Evolutionary conservation across 2,888 invertebrate species (phyloP), one percentile per base, ranked within the genome.

Genomic region (Alloscopus bannaensis): DNA sequence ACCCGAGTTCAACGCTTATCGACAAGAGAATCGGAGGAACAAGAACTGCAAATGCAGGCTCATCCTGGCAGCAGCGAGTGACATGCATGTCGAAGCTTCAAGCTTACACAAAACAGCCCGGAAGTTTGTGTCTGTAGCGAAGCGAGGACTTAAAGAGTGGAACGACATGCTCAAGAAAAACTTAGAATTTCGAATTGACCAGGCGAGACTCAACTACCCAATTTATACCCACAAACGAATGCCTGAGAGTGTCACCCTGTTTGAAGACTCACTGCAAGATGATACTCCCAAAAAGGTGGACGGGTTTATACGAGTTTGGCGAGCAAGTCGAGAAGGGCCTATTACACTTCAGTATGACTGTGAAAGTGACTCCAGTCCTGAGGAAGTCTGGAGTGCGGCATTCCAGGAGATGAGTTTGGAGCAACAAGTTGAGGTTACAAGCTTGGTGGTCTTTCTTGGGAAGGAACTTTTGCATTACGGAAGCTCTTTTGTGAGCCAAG

Each of bases 221-320:
- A 52, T 83, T 40, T 83, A 81, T 45, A 50, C 70, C 0, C 64
- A 65, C 13, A 80, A 62, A 24, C 3, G 42, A 20, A 81, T 83
- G 81, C 83, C 81, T 2, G 83, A 83, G 36, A 81, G 65, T 70
- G 81, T 83, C 0, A 80, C 83, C 6, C 8, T 83, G 3, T 81
- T 66, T 28, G 83, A 83, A 47, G 76, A 81, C 36, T 31, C 50
- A 11, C 40, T 71, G 2, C 72, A 71, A 2, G 45, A 31, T 13
- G 42, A 62, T 18, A 55, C 45, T 24, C 26, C 28, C 0, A 69
- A 71, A 60, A 22, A 1, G 3, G 20, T 40, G 16, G 72, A 72
- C 28, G 72, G 72, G 20, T 28, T 11, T 28, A 57, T 68, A 26
- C n/a, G 60, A 24, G 8, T 50, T 8, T 68, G 8, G 13, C 20